Percentiles rank a stretch among this genome's conserved stretches.
These are phyloP conservation scores for Melikaiella ostensackeni DNA, from an alignment of 2,888 invertebrate genomes.

Conservation along the genomic window DNA sequence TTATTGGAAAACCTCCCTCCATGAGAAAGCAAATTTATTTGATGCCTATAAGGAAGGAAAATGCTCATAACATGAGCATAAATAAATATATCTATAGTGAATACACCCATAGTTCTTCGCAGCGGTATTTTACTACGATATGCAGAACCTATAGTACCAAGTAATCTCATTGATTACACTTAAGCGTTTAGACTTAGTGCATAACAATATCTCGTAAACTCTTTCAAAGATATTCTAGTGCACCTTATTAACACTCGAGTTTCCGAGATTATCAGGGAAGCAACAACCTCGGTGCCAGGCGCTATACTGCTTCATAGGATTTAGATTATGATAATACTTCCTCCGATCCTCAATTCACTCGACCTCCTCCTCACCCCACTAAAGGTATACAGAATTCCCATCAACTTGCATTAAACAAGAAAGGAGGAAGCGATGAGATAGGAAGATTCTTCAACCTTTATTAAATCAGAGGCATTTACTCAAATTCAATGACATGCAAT, in stretches of 20 bases:
- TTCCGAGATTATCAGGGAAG: not conserved
- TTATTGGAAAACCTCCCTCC: too few relatives aligned
- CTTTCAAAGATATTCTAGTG: conserved; percentile 18
- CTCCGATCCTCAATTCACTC: conserved; percentile 11
- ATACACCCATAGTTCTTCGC: too few relatives aligned
- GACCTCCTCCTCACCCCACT: not conserved
- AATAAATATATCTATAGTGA: too few relatives aligned
- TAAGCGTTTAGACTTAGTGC: not conserved
- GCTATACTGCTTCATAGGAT: conserved; percentile 11
- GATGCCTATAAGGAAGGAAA: too few relatives aligned
- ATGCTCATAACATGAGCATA: too few relatives aligned
- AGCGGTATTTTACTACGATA: too few relatives aligned
- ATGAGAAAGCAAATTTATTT: too few relatives aligned
- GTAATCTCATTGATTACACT: conserved; percentile 3
- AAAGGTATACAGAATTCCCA: conserved; percentile 1
- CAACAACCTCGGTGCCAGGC: not conserved
- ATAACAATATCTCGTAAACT: conserved; percentile 12
- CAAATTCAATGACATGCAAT: too few relatives aligned
- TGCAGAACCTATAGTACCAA: too few relatives aligned
- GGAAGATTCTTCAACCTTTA: not conserved
- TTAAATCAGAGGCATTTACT: not conserved
- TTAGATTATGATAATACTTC: conserved; percentile 21
- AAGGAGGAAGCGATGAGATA: not conserved
- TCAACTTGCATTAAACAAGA: not conserved
- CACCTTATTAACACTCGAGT: conserved; percentile 16